A percentile compares a stretch with the other conserved stretches of the same genome.
Conservation (phyloP, 2,113 vertebrate species). For the Suncus etruscus region DNA sequence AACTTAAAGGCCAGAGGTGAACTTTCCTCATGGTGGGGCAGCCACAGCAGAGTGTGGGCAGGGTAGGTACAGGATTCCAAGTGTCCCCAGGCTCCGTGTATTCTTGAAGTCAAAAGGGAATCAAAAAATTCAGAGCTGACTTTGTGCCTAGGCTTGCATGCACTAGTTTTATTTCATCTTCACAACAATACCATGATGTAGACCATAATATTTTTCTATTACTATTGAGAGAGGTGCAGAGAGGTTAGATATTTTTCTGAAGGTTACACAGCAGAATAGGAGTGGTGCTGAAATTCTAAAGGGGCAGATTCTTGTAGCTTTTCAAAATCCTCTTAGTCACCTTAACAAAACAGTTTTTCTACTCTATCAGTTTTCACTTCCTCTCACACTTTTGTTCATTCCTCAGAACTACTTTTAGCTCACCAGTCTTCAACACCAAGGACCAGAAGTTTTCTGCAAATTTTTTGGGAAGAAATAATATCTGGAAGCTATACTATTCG, state of each 20-base stretch:
- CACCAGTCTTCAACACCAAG: background rate
- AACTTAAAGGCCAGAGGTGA: background rate
- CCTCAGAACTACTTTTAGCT: background rate
- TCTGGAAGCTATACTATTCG: background rate
- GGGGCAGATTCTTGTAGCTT: background rate
- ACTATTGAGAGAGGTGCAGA: background rate
- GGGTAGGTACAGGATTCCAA: background rate
- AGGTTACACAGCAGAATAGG: constrained; percentile 10
- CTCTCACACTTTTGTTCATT: background rate
- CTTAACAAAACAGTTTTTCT: background rate
- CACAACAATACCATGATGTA: background rate
- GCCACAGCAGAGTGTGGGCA: background rate
- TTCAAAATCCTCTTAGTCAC: background rate
- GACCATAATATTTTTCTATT: background rate
- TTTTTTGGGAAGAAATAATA: background rate
- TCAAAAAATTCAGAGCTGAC: background rate
- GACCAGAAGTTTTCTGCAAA: constrained; percentile 10
- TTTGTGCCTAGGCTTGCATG: background rate
- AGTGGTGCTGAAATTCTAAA: background rate
- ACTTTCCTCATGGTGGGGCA: background rate
- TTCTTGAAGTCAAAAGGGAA: background rate
- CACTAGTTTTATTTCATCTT: background rate
- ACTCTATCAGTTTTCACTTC: background rate
- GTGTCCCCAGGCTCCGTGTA: rapidly evolving
- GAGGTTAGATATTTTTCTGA: background rate